Evolutionary conservation across 1,140 invertebrate genomes (phyloP), one percentile per base, ranked within the genome.

Genomic region (Drosophila pseudoobscura): DNA sequence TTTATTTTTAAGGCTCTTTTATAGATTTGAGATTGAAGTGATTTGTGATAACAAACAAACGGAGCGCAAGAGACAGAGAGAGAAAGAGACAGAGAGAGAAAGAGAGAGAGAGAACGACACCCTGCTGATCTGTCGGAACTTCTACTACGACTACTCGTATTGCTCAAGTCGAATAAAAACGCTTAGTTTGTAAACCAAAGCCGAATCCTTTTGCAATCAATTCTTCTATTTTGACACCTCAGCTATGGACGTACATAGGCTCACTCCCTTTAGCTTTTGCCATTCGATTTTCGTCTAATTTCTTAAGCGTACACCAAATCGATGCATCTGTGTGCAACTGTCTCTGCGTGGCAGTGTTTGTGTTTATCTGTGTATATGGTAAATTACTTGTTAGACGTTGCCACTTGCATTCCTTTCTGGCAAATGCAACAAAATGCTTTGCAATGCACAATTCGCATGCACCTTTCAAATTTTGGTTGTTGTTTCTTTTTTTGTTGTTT

Each of bases 361-460:
- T 39, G 50, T 53, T 17, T 35, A 7, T 26, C n/a, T 51, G 55
- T 59, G 29, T 54, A 17, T 24, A 71, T 54, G 35, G 66, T 70
- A 71, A 71, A 71, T 71, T 71, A 71, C 68, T 71, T 58, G 68
- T 71, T 69, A 69, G 65, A 44, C 45, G 51, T 64, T 71, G 47
- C 65, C 47, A 71, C 65, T 71, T 59, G 65, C 68, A 84, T 84
- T 84, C 83, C 80, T 85, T 84, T 84, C 80, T 85, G 70, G 50
- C 58, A 84, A 84, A 85, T 84, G 72, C 77, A 71, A 71, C 65
- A 69, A 69, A 69, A 69, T 69, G 63, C 45, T 52, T 84, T 85
- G 80, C 80, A 85, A 85, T 84, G 80, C 80, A 35, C 35, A 84
- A 84, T 84, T 80, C 80, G 80, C 82, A 80, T 84, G 80, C 80